These are phyloP conservation scores for Mastomys natalensis DNA, from an alignment of 2,113 vertebrate genomes.

Conservation along the genomic window DNA sequence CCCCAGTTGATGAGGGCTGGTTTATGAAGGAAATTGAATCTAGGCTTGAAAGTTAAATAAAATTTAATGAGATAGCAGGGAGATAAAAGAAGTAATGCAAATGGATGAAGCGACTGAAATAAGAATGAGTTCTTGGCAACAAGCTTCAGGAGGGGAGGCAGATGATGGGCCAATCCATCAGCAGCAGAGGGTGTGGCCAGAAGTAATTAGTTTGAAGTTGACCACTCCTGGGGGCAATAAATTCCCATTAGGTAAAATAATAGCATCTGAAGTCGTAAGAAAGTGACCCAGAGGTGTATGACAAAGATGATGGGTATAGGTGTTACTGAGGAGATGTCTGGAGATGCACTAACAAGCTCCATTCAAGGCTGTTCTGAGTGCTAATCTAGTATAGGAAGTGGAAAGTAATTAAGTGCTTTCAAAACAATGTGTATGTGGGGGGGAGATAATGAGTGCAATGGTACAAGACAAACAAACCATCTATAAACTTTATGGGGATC, in stretches of 20 bases:
- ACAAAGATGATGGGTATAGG: rapidly evolving
- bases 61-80: conserved; percentile 43
- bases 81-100: background rate
- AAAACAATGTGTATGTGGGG: no score
- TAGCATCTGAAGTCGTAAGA: background rate
- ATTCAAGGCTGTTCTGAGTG: background rate
- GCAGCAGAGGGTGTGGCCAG: background rate
- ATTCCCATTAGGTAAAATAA: background rate
- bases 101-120: background rate
- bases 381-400: background rate
- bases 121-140: background rate
- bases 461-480: background rate
- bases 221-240: background rate
- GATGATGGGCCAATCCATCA: background rate
- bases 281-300: rapidly evolving
- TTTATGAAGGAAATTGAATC: conserved; percentile 54
- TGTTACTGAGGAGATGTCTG: background rate
- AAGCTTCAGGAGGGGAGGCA: background rate
- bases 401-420: background rate
- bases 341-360: background rate
- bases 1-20: background rate
- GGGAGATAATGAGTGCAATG: background rate
- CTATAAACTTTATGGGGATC: background rate
- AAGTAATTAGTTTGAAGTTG: background rate
- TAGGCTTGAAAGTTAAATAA: conserved; percentile 53